Percentiles rank a stretch among this genome's conserved stretches.
Evolutionary conservation across 2,888 invertebrate species (phyloP).

Genomic region (Drosophila falleni): DNA sequence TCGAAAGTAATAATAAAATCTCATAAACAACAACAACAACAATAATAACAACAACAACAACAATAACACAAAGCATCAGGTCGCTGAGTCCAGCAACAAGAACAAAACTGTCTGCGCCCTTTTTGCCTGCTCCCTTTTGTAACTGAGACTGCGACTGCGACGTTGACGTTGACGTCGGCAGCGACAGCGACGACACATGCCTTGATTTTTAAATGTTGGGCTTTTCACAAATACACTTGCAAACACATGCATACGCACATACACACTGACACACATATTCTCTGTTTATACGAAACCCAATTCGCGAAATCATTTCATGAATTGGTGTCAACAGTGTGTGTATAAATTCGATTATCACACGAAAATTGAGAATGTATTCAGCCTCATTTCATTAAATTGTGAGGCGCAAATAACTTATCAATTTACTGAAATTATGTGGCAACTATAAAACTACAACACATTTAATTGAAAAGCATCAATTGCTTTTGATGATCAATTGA

Average conservation of each 20-base stretch:
- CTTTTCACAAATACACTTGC: constrained; percentile 37
- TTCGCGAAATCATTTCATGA: background rate
- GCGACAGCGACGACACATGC: constrained; percentile 69
- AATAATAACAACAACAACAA: constrained; percentile 40
- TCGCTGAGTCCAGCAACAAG: constrained; percentile 10
- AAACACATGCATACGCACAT: constrained; percentile 10
- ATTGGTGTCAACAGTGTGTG: background rate
- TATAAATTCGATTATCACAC: background rate
- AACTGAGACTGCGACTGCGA: constrained; percentile 13
- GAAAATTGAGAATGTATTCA: background rate
- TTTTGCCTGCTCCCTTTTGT: constrained; percentile 42
- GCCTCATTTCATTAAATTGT: background rate
- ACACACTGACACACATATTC: background rate
- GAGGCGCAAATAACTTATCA: too few relatives aligned
- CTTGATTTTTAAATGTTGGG: constrained; percentile 77
- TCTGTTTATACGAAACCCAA: background rate
- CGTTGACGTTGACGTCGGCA: constrained; percentile 18
- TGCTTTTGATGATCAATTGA: too few relatives aligned
- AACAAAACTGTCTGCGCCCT: constrained; percentile 26
- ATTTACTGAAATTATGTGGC: too few relatives aligned
- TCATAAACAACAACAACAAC: constrained; percentile 66
- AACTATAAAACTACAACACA: too few relatives aligned
- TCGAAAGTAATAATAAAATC: constrained; percentile 80
- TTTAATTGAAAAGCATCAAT: too few relatives aligned
- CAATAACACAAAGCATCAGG: constrained; percentile 11